Conservation (phyloP, 2,797 vertebrate genomes). For the Enteromius treurensis region DNA sequence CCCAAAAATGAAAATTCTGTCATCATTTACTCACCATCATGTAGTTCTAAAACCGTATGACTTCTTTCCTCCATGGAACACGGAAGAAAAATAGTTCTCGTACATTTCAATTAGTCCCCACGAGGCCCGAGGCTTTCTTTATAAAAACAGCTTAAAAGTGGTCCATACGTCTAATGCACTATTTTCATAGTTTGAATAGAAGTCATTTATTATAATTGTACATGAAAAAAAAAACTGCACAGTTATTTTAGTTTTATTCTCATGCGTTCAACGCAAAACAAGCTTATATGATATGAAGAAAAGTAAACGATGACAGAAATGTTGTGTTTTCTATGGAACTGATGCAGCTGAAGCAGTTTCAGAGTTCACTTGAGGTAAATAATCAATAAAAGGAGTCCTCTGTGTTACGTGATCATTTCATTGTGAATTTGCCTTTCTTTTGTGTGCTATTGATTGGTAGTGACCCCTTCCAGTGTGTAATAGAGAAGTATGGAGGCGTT, state of each 20-base stretch:
- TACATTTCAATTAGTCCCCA: background rate
- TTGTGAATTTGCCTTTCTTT: conserved; percentile 47
- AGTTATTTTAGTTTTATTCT: background rate
- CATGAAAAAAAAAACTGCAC: background rate
- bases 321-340: background rate
- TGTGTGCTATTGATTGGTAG: conserved; percentile 41
- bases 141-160: background rate
- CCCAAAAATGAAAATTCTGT: background rate
- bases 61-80: background rate
- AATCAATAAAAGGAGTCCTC: conserved; percentile 27
- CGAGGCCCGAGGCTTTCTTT: background rate
- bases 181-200: background rate
- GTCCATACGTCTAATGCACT: background rate
- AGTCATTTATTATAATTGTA: background rate
- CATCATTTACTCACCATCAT: conserved; percentile 6
- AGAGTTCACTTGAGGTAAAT: background rate
- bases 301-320: background rate
- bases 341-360: conserved; percentile 69
- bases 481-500: conserved; percentile 26
- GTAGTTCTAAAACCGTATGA: background rate
- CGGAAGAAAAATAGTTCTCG: background rate
- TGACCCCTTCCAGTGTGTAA: conserved; percentile 37
- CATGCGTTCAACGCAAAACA: background rate
- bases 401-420: background rate
- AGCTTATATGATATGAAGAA: background rate